Percentiles rank a stretch among this genome's conserved stretches.
Conservation (phyloP, 2,797 vertebrate species). For the Atherinosoma microstoma region DNA sequence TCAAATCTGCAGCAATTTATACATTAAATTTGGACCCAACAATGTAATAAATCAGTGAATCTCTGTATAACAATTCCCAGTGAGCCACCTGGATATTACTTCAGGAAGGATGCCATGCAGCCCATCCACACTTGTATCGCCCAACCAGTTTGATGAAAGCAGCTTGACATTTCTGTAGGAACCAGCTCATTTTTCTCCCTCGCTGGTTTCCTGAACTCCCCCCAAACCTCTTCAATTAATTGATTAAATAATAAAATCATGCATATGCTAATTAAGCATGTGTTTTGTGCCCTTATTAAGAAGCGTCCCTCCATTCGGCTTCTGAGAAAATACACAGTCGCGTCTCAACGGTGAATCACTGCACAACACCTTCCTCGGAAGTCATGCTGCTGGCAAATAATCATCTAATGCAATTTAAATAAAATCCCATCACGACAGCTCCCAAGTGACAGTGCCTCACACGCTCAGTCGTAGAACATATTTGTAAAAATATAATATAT, state of each 20-base stretch:
- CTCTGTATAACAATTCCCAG: no score
- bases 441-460: slow-evolving; percentile 42
- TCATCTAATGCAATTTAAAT: slow-evolving; percentile 66
- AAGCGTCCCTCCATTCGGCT: slow-evolving; percentile 31
- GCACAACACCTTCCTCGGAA: slow-evolving; percentile 43
- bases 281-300: slow-evolving; percentile 37
- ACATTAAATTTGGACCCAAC: not conserved
- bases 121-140: not conserved
- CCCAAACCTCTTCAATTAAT: not conserved
- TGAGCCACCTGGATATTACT: no score
- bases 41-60: not conserved
- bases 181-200: not conserved
- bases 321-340: slow-evolving; percentile 22
- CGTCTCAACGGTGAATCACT: slow-evolving; percentile 27
- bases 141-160: not conserved
- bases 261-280: slow-evolving; percentile 15
- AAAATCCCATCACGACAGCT: slow-evolving; percentile 55
- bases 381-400: slow-evolving; percentile 32
- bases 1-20: not conserved
- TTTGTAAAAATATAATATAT: slow-evolving; percentile 69
- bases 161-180: slow-evolving; percentile 2
- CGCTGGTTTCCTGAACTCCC: slow-evolving; percentile 8
- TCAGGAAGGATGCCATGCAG: not conserved
- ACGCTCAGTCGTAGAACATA: slow-evolving; percentile 38
- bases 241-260: slow-evolving; percentile 21